Evolutionary conservation across 2,888 invertebrate genomes (phyloP), one percentile per base, ranked within the genome.

Genomic region (Hirtodrosophila confusa): DNA sequence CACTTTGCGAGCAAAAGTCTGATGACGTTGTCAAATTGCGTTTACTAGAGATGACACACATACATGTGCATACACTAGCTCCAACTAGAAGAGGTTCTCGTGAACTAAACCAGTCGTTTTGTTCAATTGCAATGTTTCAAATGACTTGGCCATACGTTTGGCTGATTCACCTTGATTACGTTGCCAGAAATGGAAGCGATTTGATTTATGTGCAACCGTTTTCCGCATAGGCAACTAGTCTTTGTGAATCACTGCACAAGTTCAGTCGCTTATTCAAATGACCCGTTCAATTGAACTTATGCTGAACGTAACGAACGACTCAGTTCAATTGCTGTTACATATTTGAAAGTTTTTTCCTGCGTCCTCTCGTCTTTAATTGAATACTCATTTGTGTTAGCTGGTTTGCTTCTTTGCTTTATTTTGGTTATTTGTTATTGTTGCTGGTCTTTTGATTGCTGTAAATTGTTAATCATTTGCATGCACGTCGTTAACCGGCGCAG

Each of bases 401-500:
- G 51, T 41, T 45, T 56, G 47, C 40, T 58, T 60, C 40, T 39
- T 56, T 58, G 50, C 43, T 41, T 58, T 47, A 23, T 37, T 6
- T 24, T 27, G 27, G 27, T 27, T 27, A 27, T 33, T 48, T 36
- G 17, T 29, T 36, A n/a, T 48, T 48, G 4, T 40, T 60, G 45
- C 29, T 43, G 45, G 39, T 27, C 24, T 51, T 66, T 61, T 75
- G 67, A 68, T 65, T 69, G 75, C 50, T 84, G 78, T 84, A 74
- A 73, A 67, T 74, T 58, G 75, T 65, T 60, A 47, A 79, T 44
- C 79, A 85, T 85, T 85, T 85, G 88, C 88, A 85, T 85, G 76
- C 87, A 56, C 56, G 56, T 67, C 86, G 60, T 67, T 62, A 79
- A 67, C 70, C 65, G 66, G 62, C 58, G 31, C 64, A 79, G 63